A percentile compares a stretch with the other conserved stretches of the same genome.
Evolutionary conservation across 2,113 vertebrate genomes (phyloP).

Genomic region (Saimiri boliviensis): DNA sequence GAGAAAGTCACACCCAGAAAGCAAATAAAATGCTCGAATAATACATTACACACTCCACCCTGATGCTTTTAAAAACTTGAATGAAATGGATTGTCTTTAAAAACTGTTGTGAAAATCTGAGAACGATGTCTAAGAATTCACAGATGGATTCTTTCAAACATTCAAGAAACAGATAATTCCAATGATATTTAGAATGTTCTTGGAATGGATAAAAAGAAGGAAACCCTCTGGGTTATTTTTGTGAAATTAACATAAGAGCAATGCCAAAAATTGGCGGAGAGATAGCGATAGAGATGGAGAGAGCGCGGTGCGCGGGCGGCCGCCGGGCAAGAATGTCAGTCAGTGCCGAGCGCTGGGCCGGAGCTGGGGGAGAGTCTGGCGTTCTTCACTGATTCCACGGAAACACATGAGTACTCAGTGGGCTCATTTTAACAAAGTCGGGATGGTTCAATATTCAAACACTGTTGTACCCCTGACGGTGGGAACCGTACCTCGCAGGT

Average conservation of each 20-base stretch:
- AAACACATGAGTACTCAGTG: background rate
- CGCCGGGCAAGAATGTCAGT: background rate
- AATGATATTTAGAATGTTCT: conserved; percentile 14
- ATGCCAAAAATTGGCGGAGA: background rate
- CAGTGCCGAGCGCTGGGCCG: rapidly evolving
- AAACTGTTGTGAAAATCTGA: background rate
- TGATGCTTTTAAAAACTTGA: background rate
- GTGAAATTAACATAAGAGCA: background rate
- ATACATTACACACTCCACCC: rapidly evolving
- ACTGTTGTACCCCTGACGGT: rapidly evolving
- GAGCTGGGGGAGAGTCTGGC: background rate
- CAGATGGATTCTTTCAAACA: conserved; percentile 38
- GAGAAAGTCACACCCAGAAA: rapidly evolving
- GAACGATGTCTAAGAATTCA: conserved; percentile 19
- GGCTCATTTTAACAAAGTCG: background rate
- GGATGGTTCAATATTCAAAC: rapidly evolving
- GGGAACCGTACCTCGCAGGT: rapidly evolving
- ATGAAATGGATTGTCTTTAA: background rate
- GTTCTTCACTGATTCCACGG: background rate
- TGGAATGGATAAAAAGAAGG: background rate
- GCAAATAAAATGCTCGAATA: rapidly evolving
- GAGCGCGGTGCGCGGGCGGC: background rate
- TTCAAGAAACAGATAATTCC: background rate
- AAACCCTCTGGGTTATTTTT: conserved; percentile 22
- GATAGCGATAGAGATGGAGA: background rate